Percentiles rank a stretch among this genome's conserved stretches.
Conservation (phyloP, 2,797 vertebrate species). For the Chelidonichthys spinosus region DNA sequence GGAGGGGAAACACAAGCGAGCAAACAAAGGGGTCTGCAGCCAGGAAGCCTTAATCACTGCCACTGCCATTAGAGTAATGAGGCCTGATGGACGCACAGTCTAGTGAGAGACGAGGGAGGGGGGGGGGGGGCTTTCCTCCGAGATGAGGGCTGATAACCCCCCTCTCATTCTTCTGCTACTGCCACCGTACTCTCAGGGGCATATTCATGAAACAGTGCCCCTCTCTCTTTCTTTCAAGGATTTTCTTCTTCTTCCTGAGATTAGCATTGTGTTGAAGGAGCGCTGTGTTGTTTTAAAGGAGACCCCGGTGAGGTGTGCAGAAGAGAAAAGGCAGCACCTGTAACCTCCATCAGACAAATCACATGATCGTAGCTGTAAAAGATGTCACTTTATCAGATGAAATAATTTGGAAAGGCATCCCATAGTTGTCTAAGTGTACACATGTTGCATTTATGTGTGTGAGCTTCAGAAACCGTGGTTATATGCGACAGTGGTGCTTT, state of each 20-base stretch:
- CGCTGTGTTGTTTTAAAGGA: constrained; percentile 57
- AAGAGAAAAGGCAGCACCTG: constrained; percentile 26
- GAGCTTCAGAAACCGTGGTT: constrained; percentile 47
- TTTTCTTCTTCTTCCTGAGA: constrained; percentile 65
- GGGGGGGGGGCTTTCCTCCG: constrained; percentile 70
- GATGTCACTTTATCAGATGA: constrained; percentile 15
- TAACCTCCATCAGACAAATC: constrained; percentile 32
- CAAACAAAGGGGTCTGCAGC: constrained; percentile 79
- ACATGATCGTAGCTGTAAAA: constrained; percentile 9
- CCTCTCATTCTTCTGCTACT: constrained; percentile 61
- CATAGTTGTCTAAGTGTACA: constrained; percentile 29
- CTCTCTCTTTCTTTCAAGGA: constrained; percentile 52
- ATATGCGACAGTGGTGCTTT: constrained; percentile 62
- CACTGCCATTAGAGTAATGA: constrained; percentile 81
- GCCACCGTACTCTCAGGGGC: constrained; percentile 67
- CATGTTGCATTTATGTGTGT: constrained; percentile 26
- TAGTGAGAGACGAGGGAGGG: constrained; percentile 63
- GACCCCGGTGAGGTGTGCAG: constrained; percentile 20
- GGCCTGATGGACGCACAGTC: constrained; percentile 85
- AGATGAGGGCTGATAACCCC: constrained; percentile 77
- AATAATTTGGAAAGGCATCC: constrained; percentile 12
- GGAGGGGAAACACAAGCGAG: constrained; percentile 74
- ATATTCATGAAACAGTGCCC: constrained; percentile 73
- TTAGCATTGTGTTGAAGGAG: constrained; percentile 69
- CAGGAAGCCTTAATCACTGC: constrained; percentile 88